A percentile compares a stretch with the other conserved stretches of the same genome.
These are phyloP conservation scores for Desmophyllum pertusum DNA, from an alignment of 92 coral and sea anemone genomes.

Conservation along the genomic window DNA sequence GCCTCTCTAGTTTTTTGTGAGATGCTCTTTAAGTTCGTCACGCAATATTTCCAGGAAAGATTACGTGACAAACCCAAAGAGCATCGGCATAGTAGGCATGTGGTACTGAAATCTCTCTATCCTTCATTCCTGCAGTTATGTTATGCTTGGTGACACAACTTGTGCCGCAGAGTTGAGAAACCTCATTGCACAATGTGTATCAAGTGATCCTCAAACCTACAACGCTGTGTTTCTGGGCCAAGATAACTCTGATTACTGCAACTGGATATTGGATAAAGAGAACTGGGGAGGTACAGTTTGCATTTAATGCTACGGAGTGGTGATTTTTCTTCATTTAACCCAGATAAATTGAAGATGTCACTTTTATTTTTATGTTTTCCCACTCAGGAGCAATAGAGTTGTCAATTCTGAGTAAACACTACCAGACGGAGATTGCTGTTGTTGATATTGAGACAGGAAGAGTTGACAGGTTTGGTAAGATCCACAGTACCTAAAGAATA, in stretches of 20 bases:
- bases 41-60: too few relatives aligned
- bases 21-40: too few relatives aligned
- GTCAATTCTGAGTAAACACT: slow-evolving; percentile 86
- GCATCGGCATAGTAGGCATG: too few relatives aligned
- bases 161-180: slow-evolving; percentile 78
- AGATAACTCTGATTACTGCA: slow-evolving; percentile 84
- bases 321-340: neutral
- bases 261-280: slow-evolving; percentile 80
- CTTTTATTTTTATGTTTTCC: neutral
- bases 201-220: slow-evolving; percentile 79
- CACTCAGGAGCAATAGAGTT: slow-evolving; percentile 90
- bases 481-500: neutral
- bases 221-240: slow-evolving; percentile 85
- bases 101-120: neutral
- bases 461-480: slow-evolving; percentile 85
- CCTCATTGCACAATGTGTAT: slow-evolving; percentile 83
- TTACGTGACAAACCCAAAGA: too few relatives aligned
- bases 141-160: slow-evolving; percentile 89
- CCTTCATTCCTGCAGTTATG: slow-evolving; percentile 67
- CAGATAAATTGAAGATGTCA: neutral
- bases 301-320: neutral
- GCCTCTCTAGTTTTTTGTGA: too few relatives aligned
- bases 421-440: slow-evolving; percentile 89
- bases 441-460: slow-evolving; percentile 87
- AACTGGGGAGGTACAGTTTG: slow-evolving; percentile 91